Evolutionary conservation across 2,888 invertebrate genomes (phyloP).

Genomic region (Cerastis leucographa): DNA sequence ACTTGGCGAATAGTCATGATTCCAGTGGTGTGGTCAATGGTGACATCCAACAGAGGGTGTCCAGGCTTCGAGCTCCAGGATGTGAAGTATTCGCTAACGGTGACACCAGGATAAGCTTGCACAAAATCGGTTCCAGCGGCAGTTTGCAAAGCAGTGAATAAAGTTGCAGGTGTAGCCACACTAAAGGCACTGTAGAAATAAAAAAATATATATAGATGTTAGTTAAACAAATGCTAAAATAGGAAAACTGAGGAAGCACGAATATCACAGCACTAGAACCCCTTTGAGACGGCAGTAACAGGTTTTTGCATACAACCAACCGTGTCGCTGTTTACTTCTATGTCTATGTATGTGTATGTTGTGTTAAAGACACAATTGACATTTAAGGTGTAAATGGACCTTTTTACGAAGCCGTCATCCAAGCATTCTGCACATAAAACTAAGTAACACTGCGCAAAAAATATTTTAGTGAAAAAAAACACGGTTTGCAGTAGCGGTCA

Average conservation of each 20-base stretch:
- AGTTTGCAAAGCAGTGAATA: constrained; percentile 88
- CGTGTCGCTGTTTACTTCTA: not conserved
- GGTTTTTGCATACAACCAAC: not conserved
- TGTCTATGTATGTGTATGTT: too few relatives aligned
- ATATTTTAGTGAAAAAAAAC: not conserved
- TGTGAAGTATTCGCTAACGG: constrained; percentile 86
- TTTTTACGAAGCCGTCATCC: not conserved
- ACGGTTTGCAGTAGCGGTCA: not conserved
- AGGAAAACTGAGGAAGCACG: too few relatives aligned
- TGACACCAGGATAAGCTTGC: constrained; percentile 75
- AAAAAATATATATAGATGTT: constrained; percentile 3
- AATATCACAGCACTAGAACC: not conserved
- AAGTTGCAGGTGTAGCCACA: constrained; percentile 87
- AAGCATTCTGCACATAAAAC: not conserved
- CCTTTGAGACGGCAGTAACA: not conserved
- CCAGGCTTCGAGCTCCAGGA: constrained; percentile 92
- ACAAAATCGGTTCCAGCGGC: constrained; percentile 79
- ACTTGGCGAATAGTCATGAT: constrained; percentile 85
- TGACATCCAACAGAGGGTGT: constrained; percentile 90
- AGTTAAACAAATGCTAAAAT: not conserved
- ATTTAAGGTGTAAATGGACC: not conserved
- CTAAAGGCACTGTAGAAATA: constrained; percentile 75
- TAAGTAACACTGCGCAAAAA: not conserved
- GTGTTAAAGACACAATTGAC: not conserved
- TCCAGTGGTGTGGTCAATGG: constrained; percentile 81